phyloP scores from a whole-genome alignment of 2,888 invertebrate genomes.

The Pollenia angustigena region DNA sequence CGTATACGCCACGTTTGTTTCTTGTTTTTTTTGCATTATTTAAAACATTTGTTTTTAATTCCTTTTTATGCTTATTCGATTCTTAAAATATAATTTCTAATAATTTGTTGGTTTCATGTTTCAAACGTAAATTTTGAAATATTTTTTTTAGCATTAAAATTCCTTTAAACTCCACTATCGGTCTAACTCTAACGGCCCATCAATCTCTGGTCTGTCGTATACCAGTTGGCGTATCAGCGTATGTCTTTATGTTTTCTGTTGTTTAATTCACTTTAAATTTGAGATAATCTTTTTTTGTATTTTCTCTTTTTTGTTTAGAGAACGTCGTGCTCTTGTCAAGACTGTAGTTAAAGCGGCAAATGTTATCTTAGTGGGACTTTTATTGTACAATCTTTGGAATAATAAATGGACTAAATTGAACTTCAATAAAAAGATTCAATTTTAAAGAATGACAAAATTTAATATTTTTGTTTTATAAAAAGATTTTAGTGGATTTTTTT shows the following conservation, averaged over 20 bases:
- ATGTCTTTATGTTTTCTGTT: slow-evolving; percentile 46
- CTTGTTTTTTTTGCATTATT: background rate
- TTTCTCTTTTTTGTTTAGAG: slow-evolving; percentile 73
- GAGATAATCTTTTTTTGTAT: too few species aligned
- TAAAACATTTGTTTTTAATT: background rate
- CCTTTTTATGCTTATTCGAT: background rate
- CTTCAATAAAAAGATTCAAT: slow-evolving; percentile 76
- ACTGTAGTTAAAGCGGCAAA: slow-evolving; percentile 81
- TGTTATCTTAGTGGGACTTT: slow-evolving; percentile 81
- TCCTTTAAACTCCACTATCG: slow-evolving; percentile 43
- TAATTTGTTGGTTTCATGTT: slow-evolving; percentile 6
- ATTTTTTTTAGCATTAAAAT: slow-evolving; percentile 41
- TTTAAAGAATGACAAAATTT: slow-evolving; percentile 44
- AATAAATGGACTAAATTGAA: slow-evolving; percentile 83
- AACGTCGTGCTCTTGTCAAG: slow-evolving; percentile 79
- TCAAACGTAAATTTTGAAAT: background rate
- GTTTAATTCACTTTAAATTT: background rate
- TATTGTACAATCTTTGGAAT: slow-evolving; percentile 82
- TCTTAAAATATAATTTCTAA: background rate
- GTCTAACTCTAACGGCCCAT: slow-evolving; percentile 49
- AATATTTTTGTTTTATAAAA: too few species aligned
- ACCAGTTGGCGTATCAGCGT: slow-evolving; percentile 70
- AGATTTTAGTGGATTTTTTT: too few species aligned
- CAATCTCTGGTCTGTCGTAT: slow-evolving; percentile 62
- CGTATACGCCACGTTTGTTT: background rate